Percentiles rank a stretch among this genome's conserved stretches.
These are phyloP conservation scores for Trachelus troglodyta DNA, from an alignment of 2,888 invertebrate species.

Conservation along the genomic window DNA sequence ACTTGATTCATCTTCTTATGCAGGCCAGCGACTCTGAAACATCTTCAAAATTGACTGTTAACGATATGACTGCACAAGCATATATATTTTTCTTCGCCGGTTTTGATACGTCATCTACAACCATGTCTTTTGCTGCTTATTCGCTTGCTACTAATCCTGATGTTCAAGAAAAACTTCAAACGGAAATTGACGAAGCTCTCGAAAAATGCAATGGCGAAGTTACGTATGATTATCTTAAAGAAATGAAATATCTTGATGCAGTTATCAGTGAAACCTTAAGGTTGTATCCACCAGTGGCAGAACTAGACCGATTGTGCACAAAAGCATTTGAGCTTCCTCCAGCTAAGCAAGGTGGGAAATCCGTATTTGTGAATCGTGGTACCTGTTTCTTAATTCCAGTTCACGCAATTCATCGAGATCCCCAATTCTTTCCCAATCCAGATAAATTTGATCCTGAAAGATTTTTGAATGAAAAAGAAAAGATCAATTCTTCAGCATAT, in stretches of 20 bases:
- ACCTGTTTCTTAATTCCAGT: slow-evolving; percentile 54
- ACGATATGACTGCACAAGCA: slow-evolving; percentile 68
- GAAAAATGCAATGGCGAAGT: slow-evolving; percentile 46
- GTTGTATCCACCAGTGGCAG: slow-evolving; percentile 43
- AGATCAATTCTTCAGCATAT: slow-evolving; percentile 51
- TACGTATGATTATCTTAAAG: slow-evolving; percentile 65
- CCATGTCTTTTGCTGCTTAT: slow-evolving; percentile 48
- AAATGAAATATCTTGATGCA: slow-evolving; percentile 70
- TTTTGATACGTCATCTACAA: slow-evolving; percentile 50
- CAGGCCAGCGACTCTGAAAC: slow-evolving; percentile 33
- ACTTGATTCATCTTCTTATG: slow-evolving; percentile 56
- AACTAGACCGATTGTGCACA: slow-evolving; percentile 53
- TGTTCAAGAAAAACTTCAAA: slow-evolving; percentile 45
- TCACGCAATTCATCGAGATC: slow-evolving; percentile 58
- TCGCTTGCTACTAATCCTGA: slow-evolving; percentile 46
- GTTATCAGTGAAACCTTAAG: slow-evolving; percentile 62
- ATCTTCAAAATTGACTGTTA: slow-evolving; percentile 34
- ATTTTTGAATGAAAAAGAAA: slow-evolving; percentile 44
- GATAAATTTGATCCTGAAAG: slow-evolving; percentile 63
- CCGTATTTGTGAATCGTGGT: slow-evolving; percentile 52
- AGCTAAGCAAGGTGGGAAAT: slow-evolving; percentile 45
- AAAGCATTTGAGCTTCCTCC: slow-evolving; percentile 58
- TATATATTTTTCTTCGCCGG: slow-evolving; percentile 58
- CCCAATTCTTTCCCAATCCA: slow-evolving; percentile 58
- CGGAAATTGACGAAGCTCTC: slow-evolving; percentile 53